Conservation (phyloP, 2,888 invertebrate genomes). For the Clanis bilineata region DNA sequence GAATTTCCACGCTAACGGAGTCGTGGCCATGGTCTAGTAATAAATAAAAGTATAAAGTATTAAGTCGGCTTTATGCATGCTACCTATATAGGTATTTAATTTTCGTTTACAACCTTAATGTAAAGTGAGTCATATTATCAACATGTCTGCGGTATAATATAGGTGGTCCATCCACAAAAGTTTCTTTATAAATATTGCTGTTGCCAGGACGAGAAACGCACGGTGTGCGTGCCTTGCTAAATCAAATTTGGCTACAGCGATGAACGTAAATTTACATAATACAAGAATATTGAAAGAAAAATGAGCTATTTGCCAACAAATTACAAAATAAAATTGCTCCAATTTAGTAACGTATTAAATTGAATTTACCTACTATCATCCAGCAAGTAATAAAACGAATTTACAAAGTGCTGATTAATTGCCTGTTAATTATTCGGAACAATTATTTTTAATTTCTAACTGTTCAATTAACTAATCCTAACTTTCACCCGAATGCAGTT, state of each 20-base stretch:
- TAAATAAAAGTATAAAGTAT: no score
- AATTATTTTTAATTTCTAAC: slow-evolving; percentile 1
- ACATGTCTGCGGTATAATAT: not conserved
- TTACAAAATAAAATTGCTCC: slow-evolving; percentile 21
- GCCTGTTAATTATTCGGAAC: not conserved
- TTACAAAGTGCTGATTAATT: not conserved
- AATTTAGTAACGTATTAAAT: not conserved
- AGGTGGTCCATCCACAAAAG: not conserved
- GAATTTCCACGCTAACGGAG: no score
- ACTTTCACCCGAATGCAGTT: slow-evolving; percentile 11
- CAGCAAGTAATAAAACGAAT: not conserved
- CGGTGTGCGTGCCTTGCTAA: slow-evolving; percentile 36
- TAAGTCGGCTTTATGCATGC: no score
- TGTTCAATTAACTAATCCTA: slow-evolving; percentile 10
- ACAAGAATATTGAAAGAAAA: slow-evolving; percentile 19
- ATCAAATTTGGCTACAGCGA: slow-evolving; percentile 29
- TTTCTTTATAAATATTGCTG: not conserved
- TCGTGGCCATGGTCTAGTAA: no score
- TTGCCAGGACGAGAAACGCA: not conserved
- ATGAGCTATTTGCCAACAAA: slow-evolving; percentile 26
- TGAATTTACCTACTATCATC: not conserved
- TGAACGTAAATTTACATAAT: slow-evolving; percentile 32
- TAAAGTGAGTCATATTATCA: not conserved
- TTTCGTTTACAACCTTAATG: not conserved
- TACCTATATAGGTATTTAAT: not conserved